Evolutionary conservation across 2,888 invertebrate species (phyloP).

Genomic region (Branchellion lobata): DNA sequence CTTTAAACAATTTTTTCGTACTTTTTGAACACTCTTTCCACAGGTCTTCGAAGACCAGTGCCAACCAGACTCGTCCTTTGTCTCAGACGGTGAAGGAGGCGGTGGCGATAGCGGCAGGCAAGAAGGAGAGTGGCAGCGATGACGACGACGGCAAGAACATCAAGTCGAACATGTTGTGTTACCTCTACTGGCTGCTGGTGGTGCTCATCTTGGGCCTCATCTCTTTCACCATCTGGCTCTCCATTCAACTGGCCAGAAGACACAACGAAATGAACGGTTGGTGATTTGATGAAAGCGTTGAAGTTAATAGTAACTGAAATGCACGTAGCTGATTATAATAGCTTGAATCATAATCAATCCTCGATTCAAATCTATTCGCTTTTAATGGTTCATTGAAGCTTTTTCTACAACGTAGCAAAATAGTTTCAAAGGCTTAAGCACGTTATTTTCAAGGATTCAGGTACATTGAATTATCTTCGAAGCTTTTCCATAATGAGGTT

Average conservation of each 20-base stretch:
- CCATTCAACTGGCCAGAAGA: conserved; percentile 46
- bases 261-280: conserved; percentile 44
- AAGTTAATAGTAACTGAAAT: too few relatives aligned
- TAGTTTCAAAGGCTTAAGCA: too few relatives aligned
- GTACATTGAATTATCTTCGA: too few relatives aligned
- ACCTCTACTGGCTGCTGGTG: conserved; percentile 49
- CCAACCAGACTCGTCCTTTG: conserved; percentile 37
- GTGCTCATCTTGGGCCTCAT: conserved; percentile 46
- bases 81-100: conserved; percentile 47
- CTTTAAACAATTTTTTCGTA: too few relatives aligned
- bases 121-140: conserved; percentile 42
- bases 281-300: conserved; percentile 6
- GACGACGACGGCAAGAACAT: conserved; percentile 43
- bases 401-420: too few relatives aligned
- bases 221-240: conserved; percentile 49
- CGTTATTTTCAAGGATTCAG: too few relatives aligned
- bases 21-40: background rate
- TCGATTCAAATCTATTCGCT: too few relatives aligned
- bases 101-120: conserved; percentile 46
- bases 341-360: too few relatives aligned
- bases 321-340: too few relatives aligned
- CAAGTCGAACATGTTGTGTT: conserved; percentile 49
- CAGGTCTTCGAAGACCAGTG: conserved; percentile 38
- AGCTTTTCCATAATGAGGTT: too few relatives aligned
- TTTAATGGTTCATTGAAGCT: too few relatives aligned